A percentile compares a stretch with the other conserved stretches of the same genome.
phyloP scores from a whole-genome alignment of 2,888 invertebrate genomes.

The Lasiommata megera region DNA sequence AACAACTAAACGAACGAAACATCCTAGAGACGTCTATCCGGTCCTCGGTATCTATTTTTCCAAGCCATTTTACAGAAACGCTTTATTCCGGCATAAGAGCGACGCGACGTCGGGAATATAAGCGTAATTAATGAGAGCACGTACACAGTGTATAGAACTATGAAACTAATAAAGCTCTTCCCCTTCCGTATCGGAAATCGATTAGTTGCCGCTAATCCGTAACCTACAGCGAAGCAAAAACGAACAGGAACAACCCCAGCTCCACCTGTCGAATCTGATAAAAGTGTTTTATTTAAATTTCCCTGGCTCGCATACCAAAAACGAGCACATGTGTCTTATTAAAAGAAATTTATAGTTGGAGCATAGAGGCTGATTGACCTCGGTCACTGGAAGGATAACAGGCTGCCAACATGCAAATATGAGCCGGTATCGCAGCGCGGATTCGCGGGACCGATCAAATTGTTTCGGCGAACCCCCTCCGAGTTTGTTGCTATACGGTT shows the following conservation, averaged over 20 bases:
- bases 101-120: slow-evolving; percentile 2
- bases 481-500: background rate
- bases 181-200: slow-evolving; percentile 66
- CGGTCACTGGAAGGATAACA: slow-evolving; percentile 70
- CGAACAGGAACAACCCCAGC: slow-evolving; percentile 53
- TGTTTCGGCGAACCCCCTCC: slow-evolving; percentile 7
- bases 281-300: slow-evolving; percentile 81
- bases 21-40: no score
- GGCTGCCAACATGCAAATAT: slow-evolving; percentile 64
- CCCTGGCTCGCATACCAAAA: slow-evolving; percentile 72
- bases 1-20: no score
- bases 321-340: slow-evolving; percentile 79
- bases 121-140: slow-evolving; percentile 17
- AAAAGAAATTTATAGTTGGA: slow-evolving; percentile 80
- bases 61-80: background rate
- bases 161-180: slow-evolving; percentile 53
- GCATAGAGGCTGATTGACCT: slow-evolving; percentile 78
- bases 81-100: slow-evolving; percentile 2
- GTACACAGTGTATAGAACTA: slow-evolving; percentile 30
- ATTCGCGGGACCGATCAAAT: slow-evolving; percentile 4
- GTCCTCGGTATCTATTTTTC: background rate
- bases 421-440: slow-evolving; percentile 26
- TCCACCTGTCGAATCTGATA: slow-evolving; percentile 81
- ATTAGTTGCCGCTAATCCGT: slow-evolving; percentile 75
- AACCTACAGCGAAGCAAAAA: slow-evolving; percentile 79